Evolutionary conservation across 37 sponge, comb jelly and placozoan species (phyloP).

Genomic region (Oopsacas minuta): DNA sequence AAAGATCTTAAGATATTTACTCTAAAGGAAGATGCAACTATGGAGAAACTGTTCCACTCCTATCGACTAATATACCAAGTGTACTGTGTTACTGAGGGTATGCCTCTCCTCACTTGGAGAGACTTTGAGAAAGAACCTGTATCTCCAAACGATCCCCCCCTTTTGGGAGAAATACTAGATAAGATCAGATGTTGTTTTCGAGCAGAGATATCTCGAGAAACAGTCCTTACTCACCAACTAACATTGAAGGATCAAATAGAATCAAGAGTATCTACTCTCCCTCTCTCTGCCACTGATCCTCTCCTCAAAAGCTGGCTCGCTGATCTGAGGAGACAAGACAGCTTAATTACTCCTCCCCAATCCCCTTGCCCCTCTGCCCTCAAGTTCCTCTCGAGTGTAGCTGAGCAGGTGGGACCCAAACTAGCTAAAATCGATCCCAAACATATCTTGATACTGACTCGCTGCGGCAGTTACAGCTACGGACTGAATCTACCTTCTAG

Average conservation of each 20-base stretch:
- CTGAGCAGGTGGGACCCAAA: not conserved
- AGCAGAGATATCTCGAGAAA: not conserved
- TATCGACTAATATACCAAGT: not conserved
- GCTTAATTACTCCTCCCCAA: not conserved
- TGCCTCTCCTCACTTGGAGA: not conserved
- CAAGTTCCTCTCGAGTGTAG: not conserved
- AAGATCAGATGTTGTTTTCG: not conserved
- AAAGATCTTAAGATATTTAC: slow-evolving; percentile 25
- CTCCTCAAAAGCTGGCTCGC: not conserved
- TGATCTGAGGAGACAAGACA: slow-evolving; percentile 3
- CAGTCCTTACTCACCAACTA: not conserved
- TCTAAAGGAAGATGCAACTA: slow-evolving; percentile 27
- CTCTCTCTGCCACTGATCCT: not conserved
- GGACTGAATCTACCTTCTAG: slow-evolving; percentile 44
- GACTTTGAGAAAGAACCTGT: not conserved
- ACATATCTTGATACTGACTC: slow-evolving; percentile 31
- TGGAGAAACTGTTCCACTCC: not conserved
- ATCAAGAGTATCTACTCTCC: not conserved
- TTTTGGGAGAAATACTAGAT: not conserved
- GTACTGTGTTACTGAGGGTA: not conserved
- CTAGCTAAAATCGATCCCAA: not conserved
- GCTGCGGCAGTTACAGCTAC: slow-evolving; percentile 46
- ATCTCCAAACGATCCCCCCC: not conserved
- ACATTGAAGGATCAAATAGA: not conserved
- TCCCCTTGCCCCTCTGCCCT: not conserved